These are phyloP conservation scores for Cyclura pinguis DNA, from an alignment of 2,797 vertebrate genomes.

Conservation along the genomic window DNA sequence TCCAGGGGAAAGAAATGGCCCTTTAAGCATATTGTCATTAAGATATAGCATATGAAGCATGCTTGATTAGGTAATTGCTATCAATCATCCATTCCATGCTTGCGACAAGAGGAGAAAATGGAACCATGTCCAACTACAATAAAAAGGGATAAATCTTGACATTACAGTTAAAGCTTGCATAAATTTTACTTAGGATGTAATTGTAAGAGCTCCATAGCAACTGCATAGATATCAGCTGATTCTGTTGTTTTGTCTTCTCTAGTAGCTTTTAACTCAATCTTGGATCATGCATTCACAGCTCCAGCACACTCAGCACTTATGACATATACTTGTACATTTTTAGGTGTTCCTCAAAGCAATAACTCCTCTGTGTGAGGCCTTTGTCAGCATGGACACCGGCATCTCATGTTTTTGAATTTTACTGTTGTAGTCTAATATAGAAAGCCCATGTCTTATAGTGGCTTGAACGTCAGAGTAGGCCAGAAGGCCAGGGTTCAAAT, in stretches of 20 bases:
- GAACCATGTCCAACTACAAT: constrained; percentile 41
- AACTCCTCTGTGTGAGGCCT: neutral
- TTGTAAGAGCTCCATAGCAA: constrained; percentile 9
- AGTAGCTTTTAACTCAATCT: constrained; percentile 7
- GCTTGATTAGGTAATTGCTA: constrained; percentile 60
- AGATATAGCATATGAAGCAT: constrained; percentile 29
- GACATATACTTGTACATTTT: neutral
- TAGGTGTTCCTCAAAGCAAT: constrained; percentile 25
- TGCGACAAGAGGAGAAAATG: constrained; percentile 56
- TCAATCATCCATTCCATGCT: constrained; percentile 65
- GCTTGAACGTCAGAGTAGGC: neutral
- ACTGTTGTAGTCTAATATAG: neutral
- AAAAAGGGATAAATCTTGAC: constrained; percentile 49
- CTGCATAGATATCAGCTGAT: constrained; percentile 51
- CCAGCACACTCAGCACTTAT: neutral
- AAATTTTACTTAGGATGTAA: constrained; percentile 32
- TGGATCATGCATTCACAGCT: neutral
- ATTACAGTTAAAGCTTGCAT: constrained; percentile 46
- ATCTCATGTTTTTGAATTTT: neutral
- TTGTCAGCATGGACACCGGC: neutral
- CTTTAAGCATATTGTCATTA: constrained; percentile 63
- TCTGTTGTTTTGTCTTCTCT: constrained; percentile 44
- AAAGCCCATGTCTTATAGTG: neutral
- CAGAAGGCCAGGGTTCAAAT: neutral
- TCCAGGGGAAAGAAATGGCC: constrained; percentile 43